Evolutionary conservation across 2,113 vertebrate species (phyloP).

Genomic region (Xiphorhynchus elegans): DNA sequence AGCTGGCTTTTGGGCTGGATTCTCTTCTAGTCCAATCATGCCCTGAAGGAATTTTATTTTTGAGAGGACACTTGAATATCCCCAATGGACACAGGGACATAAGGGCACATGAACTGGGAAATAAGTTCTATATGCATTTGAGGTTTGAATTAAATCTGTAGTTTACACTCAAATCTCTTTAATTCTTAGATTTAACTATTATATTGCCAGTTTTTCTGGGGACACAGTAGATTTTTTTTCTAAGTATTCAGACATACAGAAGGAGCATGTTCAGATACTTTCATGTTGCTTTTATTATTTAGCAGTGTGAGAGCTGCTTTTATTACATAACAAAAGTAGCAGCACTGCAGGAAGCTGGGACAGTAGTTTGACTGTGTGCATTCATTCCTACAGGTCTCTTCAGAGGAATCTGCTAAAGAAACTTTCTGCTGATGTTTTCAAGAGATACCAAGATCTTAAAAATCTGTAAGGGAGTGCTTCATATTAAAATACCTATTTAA

Average conservation of each 20-base stretch:
- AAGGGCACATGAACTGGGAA: background rate
- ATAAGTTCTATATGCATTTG: background rate
- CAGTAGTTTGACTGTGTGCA: background rate
- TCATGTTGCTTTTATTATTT: background rate
- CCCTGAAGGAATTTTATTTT: background rate
- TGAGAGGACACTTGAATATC: background rate
- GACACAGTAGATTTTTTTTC: too few relatives aligned
- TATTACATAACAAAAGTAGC: background rate
- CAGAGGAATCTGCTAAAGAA: slow-evolving; percentile 84
- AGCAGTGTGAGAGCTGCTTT: background rate
- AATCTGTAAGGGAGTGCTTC: slow-evolving; percentile 85
- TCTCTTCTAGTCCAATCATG: background rate
- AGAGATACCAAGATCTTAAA: slow-evolving; percentile 84
- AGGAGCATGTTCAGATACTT: background rate
- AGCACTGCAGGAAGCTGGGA: background rate
- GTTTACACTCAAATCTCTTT: background rate
- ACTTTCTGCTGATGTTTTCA: slow-evolving; percentile 84
- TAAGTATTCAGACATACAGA: background rate
- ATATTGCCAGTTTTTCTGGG: background rate
- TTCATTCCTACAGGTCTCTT: slow-evolving; percentile 84
- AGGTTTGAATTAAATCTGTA: background rate
- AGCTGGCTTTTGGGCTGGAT: background rate
- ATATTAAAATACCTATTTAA: background rate
- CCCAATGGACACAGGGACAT: rapidly evolving
- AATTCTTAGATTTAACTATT: background rate